A percentile compares a stretch with the other conserved stretches of the same genome.
phyloP scores from a whole-genome alignment of 2,113 vertebrate genomes.

The Hippoglossus stenolepis region DNA sequence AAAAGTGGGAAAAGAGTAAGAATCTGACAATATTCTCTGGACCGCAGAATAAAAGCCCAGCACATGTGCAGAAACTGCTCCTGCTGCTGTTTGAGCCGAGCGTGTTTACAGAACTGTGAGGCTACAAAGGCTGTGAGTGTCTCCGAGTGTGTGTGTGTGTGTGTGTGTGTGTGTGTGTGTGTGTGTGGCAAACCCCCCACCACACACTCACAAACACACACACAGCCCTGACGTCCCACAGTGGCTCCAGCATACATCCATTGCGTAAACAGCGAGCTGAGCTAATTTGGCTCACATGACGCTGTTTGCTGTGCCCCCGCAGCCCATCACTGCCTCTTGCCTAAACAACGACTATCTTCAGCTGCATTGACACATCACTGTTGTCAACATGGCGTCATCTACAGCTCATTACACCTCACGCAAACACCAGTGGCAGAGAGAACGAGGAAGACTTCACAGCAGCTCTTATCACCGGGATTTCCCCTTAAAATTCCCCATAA shows the following conservation, averaged over 20 bases:
- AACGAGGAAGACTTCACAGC: too few species aligned
- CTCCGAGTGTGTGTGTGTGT: background rate
- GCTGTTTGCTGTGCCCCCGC: slow-evolving; percentile 16
- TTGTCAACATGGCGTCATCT: slow-evolving; percentile 18
- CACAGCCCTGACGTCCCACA: slow-evolving; percentile 57
- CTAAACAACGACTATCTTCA: slow-evolving; percentile 30
- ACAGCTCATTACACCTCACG: slow-evolving; percentile 14
- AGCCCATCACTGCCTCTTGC: slow-evolving; percentile 26
- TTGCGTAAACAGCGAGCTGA: slow-evolving; percentile 74
- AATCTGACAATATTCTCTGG: background rate
- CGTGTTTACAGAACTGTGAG: slow-evolving; percentile 52
- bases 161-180: slow-evolving; percentile 1
- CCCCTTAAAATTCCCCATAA: slow-evolving; percentile 30
- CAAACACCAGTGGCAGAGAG: background rate
- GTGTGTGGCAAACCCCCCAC: slow-evolving; percentile 23
- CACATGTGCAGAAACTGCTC: background rate
- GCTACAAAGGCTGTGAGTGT: slow-evolving; percentile 47
- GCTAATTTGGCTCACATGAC: slow-evolving; percentile 79
- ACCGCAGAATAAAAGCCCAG: too few species aligned
- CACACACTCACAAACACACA: slow-evolving; percentile 23
- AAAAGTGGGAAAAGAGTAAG: background rate
- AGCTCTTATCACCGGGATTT: slow-evolving; percentile 6
- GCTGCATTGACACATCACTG: slow-evolving; percentile 33
- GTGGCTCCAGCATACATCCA: slow-evolving; percentile 68
- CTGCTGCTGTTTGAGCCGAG: slow-evolving; percentile 41